These are phyloP conservation scores for Zaprionus lineosus DNA, from an alignment of 2,888 invertebrate genomes.

Conservation along the genomic window DNA sequence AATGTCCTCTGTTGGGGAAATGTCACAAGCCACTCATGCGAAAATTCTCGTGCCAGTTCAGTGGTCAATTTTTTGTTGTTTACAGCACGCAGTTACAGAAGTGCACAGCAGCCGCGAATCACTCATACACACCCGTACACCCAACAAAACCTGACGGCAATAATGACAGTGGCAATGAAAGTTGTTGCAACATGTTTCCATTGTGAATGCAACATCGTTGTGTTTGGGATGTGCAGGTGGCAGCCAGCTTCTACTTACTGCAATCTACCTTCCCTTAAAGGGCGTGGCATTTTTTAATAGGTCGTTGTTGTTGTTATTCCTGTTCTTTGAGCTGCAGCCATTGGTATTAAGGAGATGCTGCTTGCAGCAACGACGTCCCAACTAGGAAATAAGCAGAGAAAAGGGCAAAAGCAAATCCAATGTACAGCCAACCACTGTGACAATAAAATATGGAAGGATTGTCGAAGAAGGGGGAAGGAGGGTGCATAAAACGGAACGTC, in stretches of 20 bases:
- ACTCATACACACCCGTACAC: conserved; percentile 5
- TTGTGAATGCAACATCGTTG: conserved; percentile 45
- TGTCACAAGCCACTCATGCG: conserved; percentile 22
- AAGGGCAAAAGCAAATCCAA: conserved; percentile 50
- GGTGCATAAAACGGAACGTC: background rate
- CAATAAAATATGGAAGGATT: conserved; percentile 14
- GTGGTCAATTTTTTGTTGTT: conserved; percentile 66
- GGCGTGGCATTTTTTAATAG: conserved; percentile 34
- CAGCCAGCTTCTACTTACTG: conserved; percentile 39
- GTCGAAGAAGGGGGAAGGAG: background rate
- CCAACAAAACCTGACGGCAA: conserved; percentile 29
- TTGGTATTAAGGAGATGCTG: conserved; percentile 23
- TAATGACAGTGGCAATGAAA: conserved; percentile 78
- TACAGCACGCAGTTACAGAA: conserved; percentile 42
- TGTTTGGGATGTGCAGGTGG: conserved; percentile 56
- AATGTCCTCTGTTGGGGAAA: conserved; percentile 31
- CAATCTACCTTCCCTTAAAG: conserved; percentile 3
- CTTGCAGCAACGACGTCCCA: conserved; percentile 13
- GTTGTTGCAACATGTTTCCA: conserved; percentile 52
- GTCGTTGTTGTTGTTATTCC: conserved; percentile 16
- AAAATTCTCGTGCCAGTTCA: conserved; percentile 61
- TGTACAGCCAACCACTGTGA: conserved; percentile 65
- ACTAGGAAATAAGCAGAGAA: conserved; percentile 8
- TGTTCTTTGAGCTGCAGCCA: conserved; percentile 30
- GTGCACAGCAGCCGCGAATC: too few species aligned